These are phyloP conservation scores for Macquaria australasica DNA, from an alignment of 2,113 vertebrate genomes.

Conservation along the genomic window DNA sequence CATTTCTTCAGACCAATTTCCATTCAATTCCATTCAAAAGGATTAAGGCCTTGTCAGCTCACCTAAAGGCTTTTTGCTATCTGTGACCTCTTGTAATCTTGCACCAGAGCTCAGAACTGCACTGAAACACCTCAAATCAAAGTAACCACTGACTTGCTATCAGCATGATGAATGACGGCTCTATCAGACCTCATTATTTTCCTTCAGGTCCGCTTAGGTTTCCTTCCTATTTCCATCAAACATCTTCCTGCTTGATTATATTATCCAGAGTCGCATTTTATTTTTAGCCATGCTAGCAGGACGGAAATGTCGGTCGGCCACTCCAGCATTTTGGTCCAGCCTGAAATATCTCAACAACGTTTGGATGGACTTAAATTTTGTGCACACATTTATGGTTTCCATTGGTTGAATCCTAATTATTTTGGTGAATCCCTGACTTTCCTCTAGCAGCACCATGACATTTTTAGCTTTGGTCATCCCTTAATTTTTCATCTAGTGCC, in stretches of 20 bases:
- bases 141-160: background rate
- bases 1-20: conserved; percentile 34
- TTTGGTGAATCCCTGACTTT: background rate
- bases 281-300: background rate
- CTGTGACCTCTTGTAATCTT: conserved; percentile 4
- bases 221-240: background rate
- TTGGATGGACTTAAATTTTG: background rate
- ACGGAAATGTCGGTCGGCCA: background rate
- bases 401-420: background rate
- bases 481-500: background rate
- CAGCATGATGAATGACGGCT: background rate
- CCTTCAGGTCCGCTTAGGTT: background rate
- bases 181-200: background rate
- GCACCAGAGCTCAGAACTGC: conserved; percentile 10
- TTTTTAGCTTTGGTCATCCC: background rate
- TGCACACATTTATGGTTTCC: background rate
- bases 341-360: background rate
- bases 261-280: background rate
- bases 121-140: background rate
- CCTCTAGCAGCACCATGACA: background rate
- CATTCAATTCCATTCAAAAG: conserved; percentile 18
- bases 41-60: conserved; percentile 9
- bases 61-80: background rate
- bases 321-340: background rate
- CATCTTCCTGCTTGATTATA: background rate